These are phyloP conservation scores for Helicoverpa armigera DNA, from an alignment of 1,140 invertebrate species.

Conservation along the genomic window DNA sequence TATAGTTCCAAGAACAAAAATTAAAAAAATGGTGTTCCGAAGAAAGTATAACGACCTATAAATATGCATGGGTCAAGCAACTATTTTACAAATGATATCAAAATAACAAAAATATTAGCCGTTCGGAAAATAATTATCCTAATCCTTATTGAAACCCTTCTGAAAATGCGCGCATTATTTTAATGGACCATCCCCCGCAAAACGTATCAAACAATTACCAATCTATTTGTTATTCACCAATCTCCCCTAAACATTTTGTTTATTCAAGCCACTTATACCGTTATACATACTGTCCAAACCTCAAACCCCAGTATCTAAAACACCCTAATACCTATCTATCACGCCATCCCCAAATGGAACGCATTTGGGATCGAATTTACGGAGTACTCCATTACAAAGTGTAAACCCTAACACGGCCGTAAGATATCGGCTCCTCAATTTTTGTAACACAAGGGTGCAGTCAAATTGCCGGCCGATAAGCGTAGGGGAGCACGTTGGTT, in stretches of 20 bases:
- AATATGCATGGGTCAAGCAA: no score
- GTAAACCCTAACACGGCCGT: slow-evolving; percentile 46
- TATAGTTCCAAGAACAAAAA: no score
- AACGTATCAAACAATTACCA: slow-evolving; percentile 27
- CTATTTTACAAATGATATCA: background rate
- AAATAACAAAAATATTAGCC: background rate
- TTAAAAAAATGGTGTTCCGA: no score
- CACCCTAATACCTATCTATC: slow-evolving; percentile 47
- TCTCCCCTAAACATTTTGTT: slow-evolving; percentile 13
- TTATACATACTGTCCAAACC: slow-evolving; percentile 28
- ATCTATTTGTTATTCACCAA: slow-evolving; percentile 19
- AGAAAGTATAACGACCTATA: no score
- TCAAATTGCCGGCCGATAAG: slow-evolving; percentile 50
- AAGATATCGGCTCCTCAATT: slow-evolving; percentile 49
- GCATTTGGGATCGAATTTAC: slow-evolving; percentile 45
- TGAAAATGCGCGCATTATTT: slow-evolving; percentile 15
- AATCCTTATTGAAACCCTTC: background rate
- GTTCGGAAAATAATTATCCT: background rate
- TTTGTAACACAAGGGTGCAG: slow-evolving; percentile 53
- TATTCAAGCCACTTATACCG: slow-evolving; percentile 21
- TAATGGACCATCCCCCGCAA: slow-evolving; percentile 20
- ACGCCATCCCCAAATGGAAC: slow-evolving; percentile 42
- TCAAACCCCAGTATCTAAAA: slow-evolving; percentile 39
- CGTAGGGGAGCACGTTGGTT: slow-evolving; percentile 35
- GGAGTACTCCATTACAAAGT: slow-evolving; percentile 49